Percentiles rank a stretch among this genome's conserved stretches.
phyloP scores from a whole-genome alignment of 2,888 invertebrate genomes.

The Synergus itoensis region DNA sequence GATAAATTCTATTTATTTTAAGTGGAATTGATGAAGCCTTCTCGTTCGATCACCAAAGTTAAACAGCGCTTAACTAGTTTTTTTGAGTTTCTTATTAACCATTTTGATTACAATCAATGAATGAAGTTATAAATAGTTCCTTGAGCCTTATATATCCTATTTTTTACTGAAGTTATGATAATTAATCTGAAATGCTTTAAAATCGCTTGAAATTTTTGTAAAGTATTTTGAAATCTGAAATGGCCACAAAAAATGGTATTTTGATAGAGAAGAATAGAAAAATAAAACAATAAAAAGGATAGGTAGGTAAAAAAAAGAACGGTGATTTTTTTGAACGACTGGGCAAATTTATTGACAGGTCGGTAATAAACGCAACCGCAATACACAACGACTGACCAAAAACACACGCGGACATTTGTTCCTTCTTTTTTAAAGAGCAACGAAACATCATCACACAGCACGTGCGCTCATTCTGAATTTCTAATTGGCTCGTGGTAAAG shows the following conservation, averaged over 20 bases:
- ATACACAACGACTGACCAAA: slow-evolving; percentile 45
- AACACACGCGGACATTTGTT: slow-evolving; percentile 42
- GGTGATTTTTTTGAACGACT: slow-evolving; percentile 67
- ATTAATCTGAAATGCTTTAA: background rate
- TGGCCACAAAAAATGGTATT: background rate
- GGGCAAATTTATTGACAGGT: slow-evolving; percentile 74
- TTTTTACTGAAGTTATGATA: background rate
- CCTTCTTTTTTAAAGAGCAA: slow-evolving; percentile 49
- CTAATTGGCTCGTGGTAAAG: slow-evolving; percentile 59
- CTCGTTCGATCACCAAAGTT: no score
- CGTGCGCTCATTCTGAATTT: slow-evolving; percentile 58
- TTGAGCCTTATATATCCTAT: background rate
- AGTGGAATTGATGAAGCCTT: background rate
- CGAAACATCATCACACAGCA: slow-evolving; percentile 51
- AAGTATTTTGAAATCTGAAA: background rate
- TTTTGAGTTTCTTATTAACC: no score
- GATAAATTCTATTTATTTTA: background rate
- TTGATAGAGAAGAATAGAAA: background rate
- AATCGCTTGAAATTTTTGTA: background rate
- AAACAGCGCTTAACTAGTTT: no score
- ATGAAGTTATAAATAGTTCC: no score
- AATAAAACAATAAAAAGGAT: slow-evolving; percentile 15
- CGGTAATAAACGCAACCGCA: slow-evolving; percentile 62
- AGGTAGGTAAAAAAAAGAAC: slow-evolving; percentile 43
- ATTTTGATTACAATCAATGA: no score